Evolutionary conservation across 2,113 vertebrate species (phyloP), one percentile per base, ranked within the genome.

Genomic region (Nibea albiflora): DNA sequence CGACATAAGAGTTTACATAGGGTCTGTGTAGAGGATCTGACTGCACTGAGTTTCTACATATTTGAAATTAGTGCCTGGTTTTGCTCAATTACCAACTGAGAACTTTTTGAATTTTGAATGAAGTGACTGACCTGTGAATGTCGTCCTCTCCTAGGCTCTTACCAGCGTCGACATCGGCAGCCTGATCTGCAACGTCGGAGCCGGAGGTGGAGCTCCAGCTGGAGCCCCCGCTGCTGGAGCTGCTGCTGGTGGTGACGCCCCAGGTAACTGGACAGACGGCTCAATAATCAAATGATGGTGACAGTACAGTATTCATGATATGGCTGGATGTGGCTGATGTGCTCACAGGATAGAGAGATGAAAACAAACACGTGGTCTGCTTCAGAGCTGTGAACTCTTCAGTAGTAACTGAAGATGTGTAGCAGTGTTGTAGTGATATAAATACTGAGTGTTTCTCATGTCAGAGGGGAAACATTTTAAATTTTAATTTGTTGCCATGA

Each of bases 161-260:
- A 93, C 96, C 69, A 98, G 94, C 16, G 89, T 99, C 4, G 97
- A 96, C 95, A 98, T 99, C 19, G 96, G 96, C 8, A 97, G 97
- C 80, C 95, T 99, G 88, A 99, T 99, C 95, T 97, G 96, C 87
- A 98, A 96, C 1, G 97, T 98, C 0, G 98, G 98, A 35, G 97
- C 97, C 0, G 98, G 98, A 26, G 92, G 90, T n/a, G 96, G 92
- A 0, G 95, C 95, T 85, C 95, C 95, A 0, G 96, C 94, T 0
- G 97, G 95, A 3, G 96, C 95, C 0, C 94, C 96, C 0, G 97
- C 96, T 5, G 78, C 77, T 31, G 83, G 50, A 68, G 87, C 24
- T 11, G 58, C 89, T 39, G 78, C 92, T 26, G 94, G 93, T 78
- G 93, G 80, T 68, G 93, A 92, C 35, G 96, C 97, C 10, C 97